phyloP scores from a whole-genome alignment of 2,888 invertebrate genomes.

The Andrena minutula region DNA sequence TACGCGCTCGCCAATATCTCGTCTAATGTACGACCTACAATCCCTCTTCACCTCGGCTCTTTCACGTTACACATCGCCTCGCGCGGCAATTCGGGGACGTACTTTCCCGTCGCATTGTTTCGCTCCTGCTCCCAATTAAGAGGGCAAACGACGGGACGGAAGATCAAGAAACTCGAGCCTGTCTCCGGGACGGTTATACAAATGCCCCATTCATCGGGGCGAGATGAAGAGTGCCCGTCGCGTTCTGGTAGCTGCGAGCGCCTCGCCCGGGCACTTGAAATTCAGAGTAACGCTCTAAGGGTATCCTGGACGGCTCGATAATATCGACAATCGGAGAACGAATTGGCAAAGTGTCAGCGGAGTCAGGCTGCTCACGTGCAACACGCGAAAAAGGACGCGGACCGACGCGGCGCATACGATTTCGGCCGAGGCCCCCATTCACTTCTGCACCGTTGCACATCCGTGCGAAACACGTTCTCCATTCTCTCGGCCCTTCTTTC shows the following conservation, averaged over 20 bases:
- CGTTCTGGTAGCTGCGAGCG: slow-evolving; percentile 7
- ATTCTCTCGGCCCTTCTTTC: background rate
- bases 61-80: slow-evolving; percentile 27
- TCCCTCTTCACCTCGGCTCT: slow-evolving; percentile 32
- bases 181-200: slow-evolving; percentile 11
- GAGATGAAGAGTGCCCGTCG: background rate
- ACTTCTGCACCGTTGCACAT: slow-evolving; percentile 66
- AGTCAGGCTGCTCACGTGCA: slow-evolving; percentile 69
- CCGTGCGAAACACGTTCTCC: slow-evolving; percentile 25
- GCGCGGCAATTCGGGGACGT: slow-evolving; percentile 1
- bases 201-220: background rate
- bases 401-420: slow-evolving; percentile 70
- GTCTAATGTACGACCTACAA: slow-evolving; percentile 48
- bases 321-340: slow-evolving; percentile 68
- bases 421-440: slow-evolving; percentile 68
- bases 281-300: background rate
- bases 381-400: slow-evolving; percentile 70
- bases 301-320: slow-evolving; percentile 55
- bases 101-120: slow-evolving; percentile 42
- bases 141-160: slow-evolving; percentile 40
- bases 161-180: slow-evolving; percentile 40
- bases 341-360: slow-evolving; percentile 66
- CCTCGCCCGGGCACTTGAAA: background rate
- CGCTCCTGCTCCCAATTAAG: slow-evolving; percentile 51
- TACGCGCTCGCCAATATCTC: slow-evolving; percentile 48